Evolutionary conservation across 2,113 vertebrate species (phyloP), one percentile per base, ranked within the genome.

Genomic region (Malaclemys terrapin): DNA sequence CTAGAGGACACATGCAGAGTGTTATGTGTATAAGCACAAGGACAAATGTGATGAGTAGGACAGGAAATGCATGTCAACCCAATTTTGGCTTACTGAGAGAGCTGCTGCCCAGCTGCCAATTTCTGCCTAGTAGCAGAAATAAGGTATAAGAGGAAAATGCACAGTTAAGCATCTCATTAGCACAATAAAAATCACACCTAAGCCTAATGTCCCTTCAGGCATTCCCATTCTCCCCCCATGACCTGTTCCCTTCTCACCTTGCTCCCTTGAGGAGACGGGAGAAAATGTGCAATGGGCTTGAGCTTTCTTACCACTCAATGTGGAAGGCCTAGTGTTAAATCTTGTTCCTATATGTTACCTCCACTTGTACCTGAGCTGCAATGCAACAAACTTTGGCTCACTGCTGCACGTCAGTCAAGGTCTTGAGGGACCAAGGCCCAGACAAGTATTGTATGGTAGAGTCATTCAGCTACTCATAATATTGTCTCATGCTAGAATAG

Each of bases 21-120:
- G 16, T 35, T 56, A 10, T 22, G 65, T 72, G 16, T 50, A 31
- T 27, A 20, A 88, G 49, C 4, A 7, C 5, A 8, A 47, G 29
- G 45, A 6, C 13, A 1, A 19, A 42, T 11, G 2, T 0, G 4
- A 17, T 29, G 16, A 31, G 3, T 1, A 25, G 49, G 27, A 47
- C 45, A 57, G 3, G 16, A 78, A 54, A 42, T 57, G 52, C 72
- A 47, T 78, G n/a, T 38, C 65, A 72, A 38, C 8, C 9, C 19
- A 22, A 38, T 22, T 72, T 35, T 72, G 65, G 7, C n/a, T 72
- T 72, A 38, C 65, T 72, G 19, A 72, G 35, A 72, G n/a, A 69
- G 65, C 35, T 38, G 65, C 17, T 72, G 65, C 35, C n/a, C n/a
- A 38, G 9, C 65, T 38, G 19, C 19, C 65, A 72, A 22, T 72